Base-by-base conservation (phyloP, 2,113 vertebrate genomes). In the Eonycteris spelaea region DNA sequence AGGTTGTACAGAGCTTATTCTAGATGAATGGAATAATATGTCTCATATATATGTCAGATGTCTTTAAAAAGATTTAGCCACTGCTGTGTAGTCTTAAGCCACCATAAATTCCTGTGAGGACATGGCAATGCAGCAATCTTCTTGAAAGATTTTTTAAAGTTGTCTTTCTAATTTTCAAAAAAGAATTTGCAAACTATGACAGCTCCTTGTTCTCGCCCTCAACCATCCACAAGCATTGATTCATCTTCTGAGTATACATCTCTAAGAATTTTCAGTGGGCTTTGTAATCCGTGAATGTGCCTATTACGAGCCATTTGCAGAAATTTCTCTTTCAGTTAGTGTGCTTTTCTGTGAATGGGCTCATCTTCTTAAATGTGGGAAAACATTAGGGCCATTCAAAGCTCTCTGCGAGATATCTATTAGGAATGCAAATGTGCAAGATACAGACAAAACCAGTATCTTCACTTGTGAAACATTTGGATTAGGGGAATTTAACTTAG, bases 381-480 rank as follows among this genome's bases (percentile, higher is more conserved):
- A 89, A 94, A 55, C 84, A 97, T 97, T 83, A 97, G 65, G 65
- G 51, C 89, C 94, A 97, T 97, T 97, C 93, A 96, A 86, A 95
- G 12, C 7, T 0, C 74, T 95, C 93, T 48, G 73, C 33, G 51
- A 95, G 77, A 93, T 89, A 57, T 93, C 88, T 93, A 91, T 96
- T 94, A 96, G 48, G 48, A 21, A 97, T 96, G 96, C 95, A 96
- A 98, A 97, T 97, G 85, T 80, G 45, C 19, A 78, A 71, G 48
- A 53, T 87, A 82, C 26, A 73, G 91, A 96, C 90, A 89, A 96
- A 95, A 91, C 71, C 86, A 84, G 78, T 51, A 77, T 65, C 24
- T 73, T 43, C 45, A 65, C 80, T 91, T 96, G 67, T 6, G 68
- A 67, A 94, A 88, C 38, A 77, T 96, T 93, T 89, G 74, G 43